Base-by-base conservation (phyloP, 2,797 vertebrate species). In the Anisognathus igniventris region DNA sequence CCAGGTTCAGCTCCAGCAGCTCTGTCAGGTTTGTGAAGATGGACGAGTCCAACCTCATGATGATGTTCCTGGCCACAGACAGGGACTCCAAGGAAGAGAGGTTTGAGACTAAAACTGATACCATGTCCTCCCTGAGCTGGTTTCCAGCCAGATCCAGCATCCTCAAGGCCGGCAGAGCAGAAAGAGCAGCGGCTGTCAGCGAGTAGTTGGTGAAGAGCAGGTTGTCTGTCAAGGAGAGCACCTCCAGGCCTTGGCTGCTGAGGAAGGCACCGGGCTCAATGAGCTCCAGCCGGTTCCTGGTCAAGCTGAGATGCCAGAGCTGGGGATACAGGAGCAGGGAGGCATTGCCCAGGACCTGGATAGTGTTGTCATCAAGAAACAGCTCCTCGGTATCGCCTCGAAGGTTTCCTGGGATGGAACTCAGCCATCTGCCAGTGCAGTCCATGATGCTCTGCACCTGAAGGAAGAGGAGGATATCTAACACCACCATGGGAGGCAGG, bases 111-210 rank as follows among this genome's bases (percentile, higher is more conserved):
- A 99, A 95, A 19, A 96, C 51, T 0, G 97, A 95, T 2, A 92
- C 97, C 98, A 98, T 99, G 81, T 98, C 98, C 50, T 99, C 98
- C 1, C 98, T 97, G 30, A 99, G 98, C 35, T 82, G 92, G 93
- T 99, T 99, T 92, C 98, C 97, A 7, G 99, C 98, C 30, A 99
- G 96, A 97, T 99, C 99, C 87, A 99, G 95, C 12, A 7, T 96
- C 88, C 71, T 97, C 28, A 99, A 96, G 7, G 82, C 66, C 4
- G 82, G 91, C 58, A 99, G 95, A 56, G 92, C 73, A 27, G 91
- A 98, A 71, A 99, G 97, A 70, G 98, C 98, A 15, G 86, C 64
- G 8, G 98, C 98, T 3, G 98, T 98, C 92, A 98, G 97, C 0
- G 89, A 93, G 90, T 98, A 98, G 84, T 97, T 97, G 58, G 96